Conservation (phyloP, 1,140 invertebrate species). For the Stegodyphus dumicola region DNA sequence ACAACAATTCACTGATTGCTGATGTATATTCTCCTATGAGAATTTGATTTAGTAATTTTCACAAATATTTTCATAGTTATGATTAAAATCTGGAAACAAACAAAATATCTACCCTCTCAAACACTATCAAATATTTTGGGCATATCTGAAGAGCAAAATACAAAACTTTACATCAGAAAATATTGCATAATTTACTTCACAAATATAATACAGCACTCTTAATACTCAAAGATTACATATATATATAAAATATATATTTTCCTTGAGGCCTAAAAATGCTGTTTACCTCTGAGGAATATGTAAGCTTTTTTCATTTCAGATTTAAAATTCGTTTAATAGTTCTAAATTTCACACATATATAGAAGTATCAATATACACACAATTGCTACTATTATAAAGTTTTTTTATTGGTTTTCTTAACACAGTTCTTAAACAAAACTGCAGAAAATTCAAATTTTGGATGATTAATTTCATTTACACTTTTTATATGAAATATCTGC, state of each 20-base stretch:
- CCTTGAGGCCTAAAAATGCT: no score
- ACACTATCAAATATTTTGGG: not conserved
- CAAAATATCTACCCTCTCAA: not conserved
- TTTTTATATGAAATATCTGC: no score
- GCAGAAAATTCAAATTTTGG: not conserved
- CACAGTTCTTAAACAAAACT: conserved; percentile 8
- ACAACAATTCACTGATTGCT: no score
- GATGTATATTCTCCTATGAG: no score
- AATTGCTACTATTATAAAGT: conserved; percentile 20
- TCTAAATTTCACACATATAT: conserved; percentile 53
- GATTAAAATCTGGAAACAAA: no score
- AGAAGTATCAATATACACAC: conserved; percentile 44
- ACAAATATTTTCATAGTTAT: no score
- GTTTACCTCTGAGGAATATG: conserved; percentile 31
- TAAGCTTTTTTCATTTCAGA: conserved; percentile 52
- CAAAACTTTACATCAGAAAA: not conserved
- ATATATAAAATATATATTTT: no score
- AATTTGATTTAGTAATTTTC: no score
- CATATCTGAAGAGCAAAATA: not conserved
- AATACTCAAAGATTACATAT: no score
- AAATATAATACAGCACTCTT: no score
- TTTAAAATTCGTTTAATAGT: conserved; percentile 41
- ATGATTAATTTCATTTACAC: no score
- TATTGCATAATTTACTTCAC: no score
- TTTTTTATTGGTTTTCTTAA: conserved; percentile 29